phyloP scores from a whole-genome alignment of 2,888 invertebrate genomes.

The Conchocele bisecta region DNA sequence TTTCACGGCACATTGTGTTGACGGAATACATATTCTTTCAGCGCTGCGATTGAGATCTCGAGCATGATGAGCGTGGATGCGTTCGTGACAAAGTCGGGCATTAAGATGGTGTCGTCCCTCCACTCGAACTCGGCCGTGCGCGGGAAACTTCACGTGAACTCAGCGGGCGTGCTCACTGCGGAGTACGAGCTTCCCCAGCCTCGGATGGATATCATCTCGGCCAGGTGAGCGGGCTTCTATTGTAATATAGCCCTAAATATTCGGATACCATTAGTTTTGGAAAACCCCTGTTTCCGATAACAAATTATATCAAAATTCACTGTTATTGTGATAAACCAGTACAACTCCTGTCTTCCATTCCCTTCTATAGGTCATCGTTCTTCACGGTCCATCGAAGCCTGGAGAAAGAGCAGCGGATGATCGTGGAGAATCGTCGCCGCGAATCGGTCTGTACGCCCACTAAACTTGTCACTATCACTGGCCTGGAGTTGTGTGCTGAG shows the following conservation, averaged over 20 bases:
- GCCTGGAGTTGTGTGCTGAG: slow-evolving; percentile 92
- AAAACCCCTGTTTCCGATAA: too few relatives aligned
- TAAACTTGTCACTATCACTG: slow-evolving; percentile 87
- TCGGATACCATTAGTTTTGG: too few relatives aligned
- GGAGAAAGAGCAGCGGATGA: slow-evolving; percentile 87
- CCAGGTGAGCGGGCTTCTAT: slow-evolving; percentile 83
- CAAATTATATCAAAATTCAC: too few relatives aligned
- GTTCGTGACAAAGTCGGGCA: slow-evolving; percentile 90
- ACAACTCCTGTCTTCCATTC: too few relatives aligned
- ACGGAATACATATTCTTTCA: too few relatives aligned
- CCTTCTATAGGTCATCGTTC: slow-evolving; percentile 80
- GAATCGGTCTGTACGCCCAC: slow-evolving; percentile 80
- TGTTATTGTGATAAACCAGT: too few relatives aligned
- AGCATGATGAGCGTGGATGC: slow-evolving; percentile 94
- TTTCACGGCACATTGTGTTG: too few relatives aligned
- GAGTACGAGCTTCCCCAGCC: slow-evolving; percentile 92
- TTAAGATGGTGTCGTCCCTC: slow-evolving; percentile 91
- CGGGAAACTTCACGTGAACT: slow-evolving; percentile 89
- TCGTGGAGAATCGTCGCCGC: slow-evolving; percentile 86
- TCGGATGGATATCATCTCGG: slow-evolving; percentile 92
- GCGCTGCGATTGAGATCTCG: slow-evolving; percentile 92
- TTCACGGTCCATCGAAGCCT: slow-evolving; percentile 81
- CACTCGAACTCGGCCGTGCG: slow-evolving; percentile 93
- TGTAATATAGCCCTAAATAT: too few relatives aligned
- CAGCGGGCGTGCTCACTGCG: slow-evolving; percentile 87